Evolutionary conservation across 2,113 vertebrate species (phyloP), one percentile per base, ranked within the genome.

Genomic region (Bostrychus sinensis): DNA sequence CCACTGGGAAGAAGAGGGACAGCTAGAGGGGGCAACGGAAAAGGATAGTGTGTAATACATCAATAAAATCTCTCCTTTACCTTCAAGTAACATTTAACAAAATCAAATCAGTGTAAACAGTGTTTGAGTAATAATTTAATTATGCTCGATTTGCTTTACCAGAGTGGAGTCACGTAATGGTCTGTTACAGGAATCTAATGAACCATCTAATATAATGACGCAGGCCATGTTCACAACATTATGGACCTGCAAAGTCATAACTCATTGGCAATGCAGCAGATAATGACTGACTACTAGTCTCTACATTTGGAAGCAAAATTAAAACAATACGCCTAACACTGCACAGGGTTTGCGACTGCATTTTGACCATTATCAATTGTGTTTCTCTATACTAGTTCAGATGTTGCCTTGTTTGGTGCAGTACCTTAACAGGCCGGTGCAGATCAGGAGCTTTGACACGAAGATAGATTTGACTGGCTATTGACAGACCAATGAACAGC

Each of bases 401-500:
- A 48, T 7, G 22, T 48, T 6, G 43, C 10, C 20, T 1, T 19
- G n/a, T n/a, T n/a, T 8, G 22, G 25, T 12, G 14, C 48, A 3
- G 25, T 83, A 93, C 93, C 90, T 94, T 94, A 20, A 93, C 45
- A 2, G 92, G 92, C 23, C 93, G 82, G 50, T 74, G 86, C 60
- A 92, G 30, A 4, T 94, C 80, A 1, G 93, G 93, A 38, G 63
- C 68, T 68, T 89, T 93, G 56, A 92, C 10, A 11, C 93, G 90
- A 48, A 94, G 87, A 82, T 93, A 94, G 38, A 94, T 92, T 75
- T 65, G 93, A 62, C 91, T 92, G 70, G 72, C 93, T 28, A 93
- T 90, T 2, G 93, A 93, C 48, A 94, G 71, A 57, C 93, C 93
- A 3, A 94, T 93, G 54, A 94, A 94, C 50, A 94, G 63, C 93